A percentile compares a stretch with the other conserved stretches of the same genome.
phyloP scores from a whole-genome alignment of 2,797 vertebrate genomes.

The Rachycentron canadum region DNA sequence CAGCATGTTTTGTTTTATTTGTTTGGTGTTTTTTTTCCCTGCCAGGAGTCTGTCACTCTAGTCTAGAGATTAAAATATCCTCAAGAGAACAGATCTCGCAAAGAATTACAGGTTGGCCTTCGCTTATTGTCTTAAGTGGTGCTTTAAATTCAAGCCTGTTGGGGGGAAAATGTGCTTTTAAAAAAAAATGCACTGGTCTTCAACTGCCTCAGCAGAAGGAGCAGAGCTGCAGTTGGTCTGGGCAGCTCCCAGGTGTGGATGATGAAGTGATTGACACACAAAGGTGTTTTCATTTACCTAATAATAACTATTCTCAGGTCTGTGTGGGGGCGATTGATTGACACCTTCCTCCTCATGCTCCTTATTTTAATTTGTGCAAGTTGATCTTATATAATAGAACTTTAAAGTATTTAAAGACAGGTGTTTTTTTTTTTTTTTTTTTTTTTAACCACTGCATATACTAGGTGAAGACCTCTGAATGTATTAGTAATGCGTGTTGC shows the following conservation, averaged over 20 bases:
- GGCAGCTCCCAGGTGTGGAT: constrained; percentile 32
- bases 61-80: constrained; percentile 49
- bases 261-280: constrained; percentile 13
- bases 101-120: constrained; percentile 4
- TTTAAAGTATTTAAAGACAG: neutral
- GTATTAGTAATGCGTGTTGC: neutral
- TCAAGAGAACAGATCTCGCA: constrained; percentile 11
- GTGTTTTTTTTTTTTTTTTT: neutral
- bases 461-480: neutral
- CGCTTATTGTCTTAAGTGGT: neutral
- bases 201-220: neutral
- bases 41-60: constrained; percentile 4
- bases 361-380: neutral
- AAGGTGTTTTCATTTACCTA: constrained; percentile 15
- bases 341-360: neutral
- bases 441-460: too few relatives aligned
- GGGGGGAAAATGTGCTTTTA: neutral
- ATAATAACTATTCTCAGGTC: constrained; percentile 20
- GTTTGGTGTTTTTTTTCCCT: neutral
- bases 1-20: constrained; percentile 33
- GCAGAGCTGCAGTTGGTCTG: constrained; percentile 1
- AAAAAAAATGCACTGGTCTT: constrained; percentile 3
- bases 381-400: neutral
- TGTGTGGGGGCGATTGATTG: constrained; percentile 16
- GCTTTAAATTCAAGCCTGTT: constrained; percentile 1